Evolutionary conservation across 2,797 vertebrate species (phyloP), one percentile per base, ranked within the genome.

Genomic region (Tokudaia tokunoshimensis): DNA sequence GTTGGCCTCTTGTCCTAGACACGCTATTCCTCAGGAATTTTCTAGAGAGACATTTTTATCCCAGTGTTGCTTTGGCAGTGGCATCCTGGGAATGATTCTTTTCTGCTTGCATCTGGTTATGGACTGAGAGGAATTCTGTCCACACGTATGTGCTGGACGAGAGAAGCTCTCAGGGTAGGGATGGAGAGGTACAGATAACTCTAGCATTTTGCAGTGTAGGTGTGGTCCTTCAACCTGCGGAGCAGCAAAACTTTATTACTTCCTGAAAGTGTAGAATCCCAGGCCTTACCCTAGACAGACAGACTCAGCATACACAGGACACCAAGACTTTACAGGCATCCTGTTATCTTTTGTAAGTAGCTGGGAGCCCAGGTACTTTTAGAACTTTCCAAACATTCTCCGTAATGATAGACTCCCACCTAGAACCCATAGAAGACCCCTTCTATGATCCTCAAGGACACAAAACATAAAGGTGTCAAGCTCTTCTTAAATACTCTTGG

Each of bases 1-100:
- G 2, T 0, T 4, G 59, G 19, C 3, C 14, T 44, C 47, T 17
- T 29, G 79, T 24, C 20, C 3, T 19, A 0, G 47, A 65, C 1
- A 1, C 4, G 6, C n/a, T 12, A 0, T 59, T n/a, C 11, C 63
- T 74, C 14, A 6, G 76, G 26, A 37, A 24, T 72, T n/a, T 41
- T 19, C 8, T 52, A 2, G 4, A 4, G 65, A 34, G 10, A 13
- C 61, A 4, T 26, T 26, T 26, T 31, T 47, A 24, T 13, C 83
- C 14, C 34, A 0, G 0, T 15, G 26, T 11, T 0, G 0, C 34
- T 34, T 10, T 9, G 55, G 44, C 4, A 3, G 3, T 1, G 44
- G n/a, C 29, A 50, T 63, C 57, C 1, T 3, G 15, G 24, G 22
- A n/a, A 57, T 0, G 10, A 4, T 14, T 65, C 74, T 41, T 22